Base-by-base conservation (phyloP, 2,113 vertebrate genomes). In the Crotalus viridis region DNA sequence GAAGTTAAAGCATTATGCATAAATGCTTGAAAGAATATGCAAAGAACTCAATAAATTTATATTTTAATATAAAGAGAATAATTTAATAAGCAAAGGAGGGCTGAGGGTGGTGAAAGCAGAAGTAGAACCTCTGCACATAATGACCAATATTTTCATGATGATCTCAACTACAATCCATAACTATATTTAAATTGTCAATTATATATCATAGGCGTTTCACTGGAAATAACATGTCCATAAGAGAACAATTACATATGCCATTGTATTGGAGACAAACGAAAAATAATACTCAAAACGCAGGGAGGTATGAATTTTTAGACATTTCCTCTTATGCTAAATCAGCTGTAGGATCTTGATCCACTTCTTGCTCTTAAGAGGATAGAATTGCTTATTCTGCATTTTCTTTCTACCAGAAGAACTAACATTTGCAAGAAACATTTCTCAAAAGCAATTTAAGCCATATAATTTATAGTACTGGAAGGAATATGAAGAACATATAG, bases 231-330 rank as follows among this genome's bases (percentile, higher is more conserved):
- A 97, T 97, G 96, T 95, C 96, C 97, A 97, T 97, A 97, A 97
- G 97, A 97, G 97, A 97, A 97, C 97, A 97, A 97, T 96, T 97
- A 97, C 96, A 97, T 97, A 97, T 97, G 97, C 97, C 96, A 97
- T 97, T 97, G 96, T 97, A 97, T 97, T 96, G 96, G 96, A 97
- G 96, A 96, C 96, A 97, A 96, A 97, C 97, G 96, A 97, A 97
- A 97, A 97, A 97, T 97, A 97, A 97, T 97, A 97, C 97, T 97
- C 97, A 97, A 97, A 97, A 97, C 97, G 97, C 97, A 97, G 96
- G 97, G 97, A 97, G 97, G 97, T 97, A 97, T 97, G 97, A 97
- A 97, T 97, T 97, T 97, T 97, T 97, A 97, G 97, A 97, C 96
- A 97, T 97, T 97, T 97, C 97, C 97, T 97, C 97, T 97, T 97